Conservation (phyloP, 2,113 vertebrate species). For the Reinhardtius hippoglossoides region DNA sequence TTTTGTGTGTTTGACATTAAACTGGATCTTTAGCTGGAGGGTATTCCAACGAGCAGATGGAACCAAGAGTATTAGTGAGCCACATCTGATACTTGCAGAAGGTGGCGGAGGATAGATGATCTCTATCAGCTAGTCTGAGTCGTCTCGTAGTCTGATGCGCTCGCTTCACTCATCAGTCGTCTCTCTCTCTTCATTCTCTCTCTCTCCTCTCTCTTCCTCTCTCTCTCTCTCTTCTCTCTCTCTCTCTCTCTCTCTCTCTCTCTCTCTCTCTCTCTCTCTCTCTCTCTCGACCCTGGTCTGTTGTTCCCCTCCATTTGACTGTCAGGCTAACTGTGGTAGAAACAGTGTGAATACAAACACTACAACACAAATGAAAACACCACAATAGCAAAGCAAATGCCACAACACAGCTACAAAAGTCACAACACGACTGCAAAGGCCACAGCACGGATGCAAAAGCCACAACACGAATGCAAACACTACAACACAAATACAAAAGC, state of each 20-base stretch:
- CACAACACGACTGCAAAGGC: not conserved
- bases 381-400: no score
- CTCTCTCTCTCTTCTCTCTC: no score
- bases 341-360: constrained; percentile 10
- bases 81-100: not conserved
- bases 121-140: no score
- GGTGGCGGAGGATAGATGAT: no score
- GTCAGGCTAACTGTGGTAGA: constrained; percentile 59
- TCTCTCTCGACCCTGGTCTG: no score
- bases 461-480: no score
- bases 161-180: no score
- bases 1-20: constrained; percentile 59
- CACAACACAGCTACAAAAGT: no score
- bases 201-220: no score
- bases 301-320: constrained; percentile 41
- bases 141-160: no score
- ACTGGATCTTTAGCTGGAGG: constrained; percentile 59
- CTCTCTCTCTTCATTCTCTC: no score
- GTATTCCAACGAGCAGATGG: constrained; percentile 49
- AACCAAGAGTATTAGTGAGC: constrained; percentile 12
- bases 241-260: not conserved
- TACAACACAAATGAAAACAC: no score
- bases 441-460: not conserved
- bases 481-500: not conserved
- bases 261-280: constrained; percentile 17